Evolutionary conservation across 2,113 vertebrate species (phyloP), one percentile per base, ranked within the genome.

Genomic region (Rattus rattus): DNA sequence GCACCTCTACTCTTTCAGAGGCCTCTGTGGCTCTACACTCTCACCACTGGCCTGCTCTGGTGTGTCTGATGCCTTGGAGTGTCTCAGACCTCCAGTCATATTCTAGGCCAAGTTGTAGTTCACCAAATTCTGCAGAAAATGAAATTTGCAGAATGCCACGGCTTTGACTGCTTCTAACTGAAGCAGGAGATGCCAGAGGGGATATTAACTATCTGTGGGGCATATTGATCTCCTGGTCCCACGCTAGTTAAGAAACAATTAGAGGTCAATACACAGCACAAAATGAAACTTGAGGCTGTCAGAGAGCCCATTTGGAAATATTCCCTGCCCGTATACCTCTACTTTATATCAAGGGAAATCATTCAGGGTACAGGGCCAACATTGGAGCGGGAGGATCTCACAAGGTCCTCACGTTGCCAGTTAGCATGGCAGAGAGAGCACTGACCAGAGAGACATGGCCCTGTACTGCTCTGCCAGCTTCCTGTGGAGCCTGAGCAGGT

Each of bases 231-330:
- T 97, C 92, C 90, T 95, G 39, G 93, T 95, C 98, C 96, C 97
- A 0, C 39, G 93, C 96, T 96, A 97, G 97, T 70, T 96, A 97
- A 98, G 97, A 98, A 98, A 98, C 97, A 98, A 98, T 98, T 98
- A 98, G 98, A 97, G 98, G 98, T 98, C 98, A 98, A 98, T 97
- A 94, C 75, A 30, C 70, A 96, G 97, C 97, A 89, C 70, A 91
- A 97, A 98, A 97, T 94, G 97, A 96, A 98, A 98, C 98, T 97
- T 96, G 91, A 97, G 88, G 98, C 98, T 98, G 98, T 98, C 98
- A 96, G 97, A 98, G 89, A 94, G 98, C 93, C 89, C 86, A 43
- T 97, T 97, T 97, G 97, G 97, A 97, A 98, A 98, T 94, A 97
- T 96, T 95, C 96, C 96, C 96, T 92, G 98, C 95, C 96, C 96